These are phyloP conservation scores for Urosaurus nigricauda DNA, from an alignment of 2,797 vertebrate genomes.

Conservation along the genomic window DNA sequence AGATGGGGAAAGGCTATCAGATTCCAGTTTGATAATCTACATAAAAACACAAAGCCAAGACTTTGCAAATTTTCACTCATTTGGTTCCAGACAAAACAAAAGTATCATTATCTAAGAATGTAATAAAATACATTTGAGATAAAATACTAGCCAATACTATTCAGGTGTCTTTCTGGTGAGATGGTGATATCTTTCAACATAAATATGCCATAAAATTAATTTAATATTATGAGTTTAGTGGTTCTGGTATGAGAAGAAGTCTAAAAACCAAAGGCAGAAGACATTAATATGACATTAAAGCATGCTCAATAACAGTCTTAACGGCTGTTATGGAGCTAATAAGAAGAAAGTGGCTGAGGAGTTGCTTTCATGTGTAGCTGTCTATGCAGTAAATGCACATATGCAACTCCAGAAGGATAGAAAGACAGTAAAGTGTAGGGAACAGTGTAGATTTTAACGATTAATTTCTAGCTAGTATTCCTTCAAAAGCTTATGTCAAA, in stretches of 20 bases:
- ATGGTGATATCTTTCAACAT: constrained; percentile 50
- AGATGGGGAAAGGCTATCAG: constrained; percentile 13
- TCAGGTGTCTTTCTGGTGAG: constrained; percentile 54
- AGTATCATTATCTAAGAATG: constrained; percentile 52
- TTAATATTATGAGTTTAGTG: constrained; percentile 51
- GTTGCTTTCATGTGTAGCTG: neutral
- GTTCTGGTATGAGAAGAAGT: constrained; percentile 17
- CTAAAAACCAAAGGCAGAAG: neutral
- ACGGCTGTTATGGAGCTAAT: neutral
- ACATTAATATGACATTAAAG: neutral
- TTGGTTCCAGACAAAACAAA: constrained; percentile 43
- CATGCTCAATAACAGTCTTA: neutral
- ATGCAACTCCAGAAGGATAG: neutral
- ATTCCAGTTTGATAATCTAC: constrained; percentile 60
- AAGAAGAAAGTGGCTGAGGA: neutral
- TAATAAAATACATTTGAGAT: constrained; percentile 54
- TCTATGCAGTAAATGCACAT: neutral
- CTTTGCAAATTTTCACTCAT: constrained; percentile 69
- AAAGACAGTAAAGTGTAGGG: neutral
- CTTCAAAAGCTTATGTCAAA: constrained; percentile 2
- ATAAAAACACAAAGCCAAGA: constrained; percentile 61
- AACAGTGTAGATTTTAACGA: constrained; percentile 18
- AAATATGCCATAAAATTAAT: constrained; percentile 53
- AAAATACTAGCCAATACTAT: constrained; percentile 56
- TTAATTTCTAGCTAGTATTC: neutral